Evolutionary conservation across 2,797 vertebrate species (phyloP).

Genomic region (Perodicticus potto): DNA sequence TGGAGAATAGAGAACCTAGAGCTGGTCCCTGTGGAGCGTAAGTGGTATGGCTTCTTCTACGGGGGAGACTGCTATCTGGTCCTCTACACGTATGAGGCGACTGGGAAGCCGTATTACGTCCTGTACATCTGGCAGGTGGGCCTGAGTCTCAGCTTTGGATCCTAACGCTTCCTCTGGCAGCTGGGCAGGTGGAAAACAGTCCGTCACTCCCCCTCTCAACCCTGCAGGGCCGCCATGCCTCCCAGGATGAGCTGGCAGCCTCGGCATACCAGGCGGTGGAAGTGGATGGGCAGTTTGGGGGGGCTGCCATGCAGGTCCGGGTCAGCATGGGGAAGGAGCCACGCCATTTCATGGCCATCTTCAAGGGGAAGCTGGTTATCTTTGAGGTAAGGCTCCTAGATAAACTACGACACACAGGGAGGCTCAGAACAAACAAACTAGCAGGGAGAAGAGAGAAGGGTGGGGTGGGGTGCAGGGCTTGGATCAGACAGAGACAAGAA

Average conservation of each 20-base stretch:
- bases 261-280: conserved; percentile 92
- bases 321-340: conserved; percentile 95
- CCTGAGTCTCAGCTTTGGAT: neutral
- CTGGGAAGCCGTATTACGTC: conserved; percentile 89
- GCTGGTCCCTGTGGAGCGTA: conserved; percentile 89
- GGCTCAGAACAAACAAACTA: neutral
- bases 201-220: neutral
- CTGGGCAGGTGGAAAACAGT: no score
- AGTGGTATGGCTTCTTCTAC: conserved; percentile 92
- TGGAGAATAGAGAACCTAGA: conserved; percentile 95
- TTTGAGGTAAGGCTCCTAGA: conserved; percentile 90
- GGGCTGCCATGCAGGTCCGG: conserved; percentile 92
- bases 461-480: neutral
- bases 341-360: conserved; percentile 95
- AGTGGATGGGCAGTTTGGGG: conserved; percentile 90
- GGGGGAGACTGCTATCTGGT: conserved; percentile 96
- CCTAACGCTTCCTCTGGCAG: neutral
- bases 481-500: neutral
- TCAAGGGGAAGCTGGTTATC: conserved; percentile 94
- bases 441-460: neutral
- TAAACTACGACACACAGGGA: neutral
- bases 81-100: conserved; percentile 92
- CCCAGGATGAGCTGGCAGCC: conserved; percentile 93
- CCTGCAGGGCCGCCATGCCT: conserved; percentile 91
- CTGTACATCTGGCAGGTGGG: conserved; percentile 96